Conservation (phyloP, 1,140 invertebrate species). For the Eriosoma lanigerum region DNA sequence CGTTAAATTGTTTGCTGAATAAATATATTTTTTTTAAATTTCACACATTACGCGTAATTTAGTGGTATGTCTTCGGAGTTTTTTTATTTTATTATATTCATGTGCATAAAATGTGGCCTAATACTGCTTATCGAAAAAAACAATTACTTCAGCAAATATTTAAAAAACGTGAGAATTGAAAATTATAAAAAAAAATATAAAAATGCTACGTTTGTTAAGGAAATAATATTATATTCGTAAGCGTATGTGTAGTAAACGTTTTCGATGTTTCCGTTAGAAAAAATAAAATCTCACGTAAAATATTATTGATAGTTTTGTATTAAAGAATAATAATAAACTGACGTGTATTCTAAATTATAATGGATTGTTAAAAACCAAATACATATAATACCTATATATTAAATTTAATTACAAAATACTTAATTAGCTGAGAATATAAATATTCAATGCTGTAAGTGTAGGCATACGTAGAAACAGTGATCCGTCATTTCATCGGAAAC, state of each 20-base stretch:
- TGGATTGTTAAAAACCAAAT: no score
- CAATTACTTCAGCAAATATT: constrained; percentile 32
- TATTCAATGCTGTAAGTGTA: no score
- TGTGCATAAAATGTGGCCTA: neutral
- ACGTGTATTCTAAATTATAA: no score
- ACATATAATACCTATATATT: no score
- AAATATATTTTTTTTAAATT: neutral
- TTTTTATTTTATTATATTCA: neutral
- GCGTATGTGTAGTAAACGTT: neutral
- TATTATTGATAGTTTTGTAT: no score
- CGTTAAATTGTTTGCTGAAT: neutral
- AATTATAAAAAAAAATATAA: constrained; percentile 3
- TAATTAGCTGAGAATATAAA: no score
- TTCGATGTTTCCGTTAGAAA: neutral
- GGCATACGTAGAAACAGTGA: no score
- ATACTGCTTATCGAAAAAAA: constrained; percentile 21
- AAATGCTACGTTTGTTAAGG: constrained; percentile 15
- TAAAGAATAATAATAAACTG: no score
- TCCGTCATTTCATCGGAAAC: no score
- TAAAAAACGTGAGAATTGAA: constrained; percentile 42
- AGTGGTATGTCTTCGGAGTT: neutral
- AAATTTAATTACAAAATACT: no score
- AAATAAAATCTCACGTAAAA: no score
- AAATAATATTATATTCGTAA: constrained; percentile 10
- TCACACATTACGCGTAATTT: neutral